These are phyloP conservation scores for Heterotis niloticus DNA, from an alignment of 2,113 vertebrate species.

Conservation along the genomic window DNA sequence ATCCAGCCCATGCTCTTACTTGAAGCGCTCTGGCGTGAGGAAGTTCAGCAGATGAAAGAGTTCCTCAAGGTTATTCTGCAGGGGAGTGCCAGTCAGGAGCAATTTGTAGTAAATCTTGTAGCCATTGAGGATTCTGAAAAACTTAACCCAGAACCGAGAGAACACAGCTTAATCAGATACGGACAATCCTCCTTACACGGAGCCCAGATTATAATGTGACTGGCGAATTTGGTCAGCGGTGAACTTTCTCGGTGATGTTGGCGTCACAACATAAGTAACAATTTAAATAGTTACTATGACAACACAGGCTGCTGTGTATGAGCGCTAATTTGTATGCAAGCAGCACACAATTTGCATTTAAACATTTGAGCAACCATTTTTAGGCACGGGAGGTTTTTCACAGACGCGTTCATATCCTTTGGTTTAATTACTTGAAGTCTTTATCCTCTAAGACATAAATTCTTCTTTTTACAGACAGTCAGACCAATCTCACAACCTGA, in stretches of 20 bases:
- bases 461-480: no score
- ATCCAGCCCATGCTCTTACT: conserved; percentile 65
- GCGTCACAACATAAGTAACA: conserved; percentile 6
- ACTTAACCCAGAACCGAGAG: conserved; percentile 60
- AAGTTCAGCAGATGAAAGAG: conserved; percentile 98
- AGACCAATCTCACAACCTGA: no score
- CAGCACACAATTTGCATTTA: conserved; percentile 20
- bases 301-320: conserved; percentile 1
- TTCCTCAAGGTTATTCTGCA: conserved; percentile 98
- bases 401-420: no score
- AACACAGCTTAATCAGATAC: neutral
- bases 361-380: neutral
- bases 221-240: neutral
- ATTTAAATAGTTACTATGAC: conserved; percentile 14
- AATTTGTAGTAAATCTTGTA: conserved; percentile 99
- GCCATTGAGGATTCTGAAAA: conserved; percentile 93
- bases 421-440: no score
- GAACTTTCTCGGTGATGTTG: conserved; percentile 5
- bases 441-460: no score
- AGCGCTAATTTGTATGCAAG: conserved; percentile 14
- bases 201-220: neutral
- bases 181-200: neutral
- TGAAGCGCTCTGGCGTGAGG: conserved; percentile 92
- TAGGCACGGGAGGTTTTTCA: neutral
- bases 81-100: conserved; percentile 90